These are phyloP conservation scores for Tor tambroides DNA, from an alignment of 2,113 vertebrate genomes.

Conservation along the genomic window DNA sequence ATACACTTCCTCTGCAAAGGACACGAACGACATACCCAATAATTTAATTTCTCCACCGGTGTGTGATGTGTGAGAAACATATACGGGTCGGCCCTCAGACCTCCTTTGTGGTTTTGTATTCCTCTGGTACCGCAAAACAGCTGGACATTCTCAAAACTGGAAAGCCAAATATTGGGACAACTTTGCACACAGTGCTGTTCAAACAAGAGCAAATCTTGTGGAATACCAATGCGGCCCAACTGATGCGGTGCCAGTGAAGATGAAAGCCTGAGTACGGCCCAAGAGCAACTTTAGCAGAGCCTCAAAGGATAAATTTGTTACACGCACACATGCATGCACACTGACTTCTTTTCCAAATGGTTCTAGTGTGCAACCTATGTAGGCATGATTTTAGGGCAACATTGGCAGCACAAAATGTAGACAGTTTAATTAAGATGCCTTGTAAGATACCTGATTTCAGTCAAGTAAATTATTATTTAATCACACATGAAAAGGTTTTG, in stretches of 20 bases:
- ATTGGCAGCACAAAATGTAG: background rate
- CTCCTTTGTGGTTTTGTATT: constrained; percentile 41
- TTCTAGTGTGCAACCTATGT: background rate
- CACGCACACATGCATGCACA: background rate
- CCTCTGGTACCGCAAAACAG: constrained; percentile 54
- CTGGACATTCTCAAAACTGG: constrained; percentile 57
- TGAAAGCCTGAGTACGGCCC: background rate
- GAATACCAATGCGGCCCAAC: constrained; percentile 44
- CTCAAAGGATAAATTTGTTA: background rate
- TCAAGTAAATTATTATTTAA: background rate
- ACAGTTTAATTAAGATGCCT: background rate
- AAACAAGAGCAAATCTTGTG: constrained; percentile 61
- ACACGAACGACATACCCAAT: constrained; percentile 41
- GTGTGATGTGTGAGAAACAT: constrained; percentile 48
- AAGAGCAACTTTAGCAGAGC: constrained; percentile 13
- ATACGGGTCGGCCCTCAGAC: constrained; percentile 48
- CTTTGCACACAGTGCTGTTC: constrained; percentile 63
- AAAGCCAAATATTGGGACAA: constrained; percentile 64
- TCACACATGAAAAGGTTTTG: background rate
- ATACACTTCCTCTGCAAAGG: constrained; percentile 20
- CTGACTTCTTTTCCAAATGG: background rate
- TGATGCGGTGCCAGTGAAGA: constrained; percentile 9
- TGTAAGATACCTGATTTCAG: background rate
- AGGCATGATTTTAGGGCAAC: background rate
- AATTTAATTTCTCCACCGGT: constrained; percentile 59